Evolutionary conservation across 2,888 invertebrate genomes (phyloP), one percentile per base, ranked within the genome.

Genomic region (Carcina quercana): DNA sequence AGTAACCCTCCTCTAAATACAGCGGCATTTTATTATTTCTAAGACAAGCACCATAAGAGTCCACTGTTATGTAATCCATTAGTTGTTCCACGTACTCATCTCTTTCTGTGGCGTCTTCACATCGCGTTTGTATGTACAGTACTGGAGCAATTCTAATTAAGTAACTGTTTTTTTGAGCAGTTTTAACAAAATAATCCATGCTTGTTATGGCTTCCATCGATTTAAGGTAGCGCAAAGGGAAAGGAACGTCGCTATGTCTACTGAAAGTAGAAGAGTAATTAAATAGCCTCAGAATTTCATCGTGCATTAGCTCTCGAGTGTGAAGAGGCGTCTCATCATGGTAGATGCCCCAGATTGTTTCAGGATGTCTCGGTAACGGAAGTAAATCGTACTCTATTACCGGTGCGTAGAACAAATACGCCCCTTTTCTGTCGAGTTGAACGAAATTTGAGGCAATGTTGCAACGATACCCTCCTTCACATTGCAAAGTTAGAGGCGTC

Each of bases 191-290:
- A 66, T 88, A 90, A 28, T 82, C 73, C 30, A 45, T 67, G 42
- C 83, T 85, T 30, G 79, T 85, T 41, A 92, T 68, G 45, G 86
- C 78, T n/a, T 84, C 60, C 29, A 86, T 52, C 33, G 84, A 73
- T 31, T 85, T 70, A 36, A 95, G 68, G 8, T 10, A 15, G 73
- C 90, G 89, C 8, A 92, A 82, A 1, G 92, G 91, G 38, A 93
- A 79, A 1, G 95, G 93, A 15, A 92, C 83, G 53, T 91, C 84
- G 47, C 94, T 94, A 42, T 87, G 66, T 38, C 92, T 85, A 50
- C 92, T 91, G 57, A 93, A 94, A 0, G 95, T 95, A 1, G 93
- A 84, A 0, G 94, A 91, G 46, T 88, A 88, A 63, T 94, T 93
- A 52, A 95, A 95, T 32, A 95, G 62, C 10, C 70, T 72, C 28